A percentile compares a stretch with the other conserved stretches of the same genome.
Conservation (phyloP, 2,113 vertebrate genomes). For the Peromyscus maniculatus region DNA sequence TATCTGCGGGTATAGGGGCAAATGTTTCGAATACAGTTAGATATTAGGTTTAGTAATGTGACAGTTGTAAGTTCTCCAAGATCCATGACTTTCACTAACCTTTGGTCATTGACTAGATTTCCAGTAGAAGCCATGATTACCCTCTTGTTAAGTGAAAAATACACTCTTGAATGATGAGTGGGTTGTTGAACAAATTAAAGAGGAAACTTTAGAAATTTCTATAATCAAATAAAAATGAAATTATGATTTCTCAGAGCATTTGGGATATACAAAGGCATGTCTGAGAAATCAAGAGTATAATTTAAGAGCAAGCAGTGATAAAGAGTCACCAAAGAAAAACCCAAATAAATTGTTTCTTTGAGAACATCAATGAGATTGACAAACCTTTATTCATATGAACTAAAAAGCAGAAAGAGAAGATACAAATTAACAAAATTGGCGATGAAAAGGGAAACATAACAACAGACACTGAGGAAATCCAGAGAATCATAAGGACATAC, state of each 20-base stretch:
- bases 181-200: background rate
- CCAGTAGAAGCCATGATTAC: background rate
- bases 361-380: background rate
- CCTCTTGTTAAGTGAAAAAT: background rate
- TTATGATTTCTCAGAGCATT: background rate
- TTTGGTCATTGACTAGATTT: background rate
- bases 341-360: background rate
- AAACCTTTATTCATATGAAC: background rate
- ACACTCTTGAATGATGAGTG: background rate
- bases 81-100: background rate
- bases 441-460: background rate
- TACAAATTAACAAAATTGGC: background rate
- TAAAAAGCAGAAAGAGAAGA: background rate
- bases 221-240: background rate
- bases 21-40: background rate
- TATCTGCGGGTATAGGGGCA: background rate
- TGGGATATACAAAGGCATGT: background rate
- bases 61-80: background rate
- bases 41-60: background rate
- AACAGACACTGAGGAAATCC: background rate
- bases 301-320: background rate
- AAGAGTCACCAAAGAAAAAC: background rate
- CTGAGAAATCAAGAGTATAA: background rate
- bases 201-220: background rate
- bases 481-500: background rate